Base-by-base conservation (phyloP, 2,797 vertebrate genomes). In the Crenuchus spilurus region DNA sequence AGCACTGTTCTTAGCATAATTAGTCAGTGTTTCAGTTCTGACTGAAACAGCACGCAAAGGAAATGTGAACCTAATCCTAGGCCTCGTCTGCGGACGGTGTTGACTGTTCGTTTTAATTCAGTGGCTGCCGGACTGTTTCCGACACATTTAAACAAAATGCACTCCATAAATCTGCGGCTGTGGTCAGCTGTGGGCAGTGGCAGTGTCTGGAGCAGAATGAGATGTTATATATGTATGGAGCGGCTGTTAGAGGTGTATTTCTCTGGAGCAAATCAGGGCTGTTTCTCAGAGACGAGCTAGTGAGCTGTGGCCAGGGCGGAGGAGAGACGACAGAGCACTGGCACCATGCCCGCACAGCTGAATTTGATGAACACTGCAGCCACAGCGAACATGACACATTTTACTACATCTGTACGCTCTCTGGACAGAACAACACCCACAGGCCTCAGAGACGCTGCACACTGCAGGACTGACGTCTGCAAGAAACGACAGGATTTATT, bases 201-300 rank as follows among this genome's bases (percentile, higher is more conserved):
- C 91, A 91, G 88, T 89, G 65, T 90, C 87, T 93, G 90, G 86
- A 63, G 83, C 89, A 89, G 93, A 94, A 93, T 93, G 90, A 94
- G 92, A 93, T 79, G 54, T 92, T 81, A 79, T 80, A 93, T 88
- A 92, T 92, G 92, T 89, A 89, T 90, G 90, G 91, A 80, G 89
- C 91, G 93, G 92, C 85, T 91, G 90, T 90, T 92, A 87, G 84
- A 91, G 90, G 91, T 91, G 93, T 91, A 93, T 91, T 92, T 93
- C 89, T 92, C 92, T 90, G 88, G 92, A 79, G 80, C 71, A 76
- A 67, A 71, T 65, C 80, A 74, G 52, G 33, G 63, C 71, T 33
- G 31, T 76, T 76, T 76, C 67, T 70, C 67, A 70, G 58, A 57
- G 46, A 62, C 37, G 11, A 41, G 61, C 31, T 48, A 28, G 30